Evolutionary conservation across 2,888 invertebrate species (phyloP).

Genomic region (Caenorhabditis sp.): DNA sequence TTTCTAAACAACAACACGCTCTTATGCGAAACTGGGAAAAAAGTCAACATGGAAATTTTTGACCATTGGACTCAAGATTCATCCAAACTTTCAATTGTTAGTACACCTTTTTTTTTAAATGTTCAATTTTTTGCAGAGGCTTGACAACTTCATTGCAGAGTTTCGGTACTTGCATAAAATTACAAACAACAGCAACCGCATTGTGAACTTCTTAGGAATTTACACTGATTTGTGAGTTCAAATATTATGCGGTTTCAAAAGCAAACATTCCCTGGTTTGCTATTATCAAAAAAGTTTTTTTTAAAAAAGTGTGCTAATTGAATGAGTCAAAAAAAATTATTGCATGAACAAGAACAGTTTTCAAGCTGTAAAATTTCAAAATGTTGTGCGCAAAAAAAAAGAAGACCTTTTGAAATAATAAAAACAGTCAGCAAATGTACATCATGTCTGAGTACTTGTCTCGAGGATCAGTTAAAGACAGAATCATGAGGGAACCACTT

Average conservation of each 20-base stretch:
- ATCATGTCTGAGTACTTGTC: constrained; percentile 71
- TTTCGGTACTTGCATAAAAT: constrained; percentile 69
- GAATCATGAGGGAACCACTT: constrained; percentile 62
- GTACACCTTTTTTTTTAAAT: constrained; percentile 4
- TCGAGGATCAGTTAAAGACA: constrained; percentile 71
- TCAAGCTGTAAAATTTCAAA: no score
- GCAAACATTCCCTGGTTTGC: no score
- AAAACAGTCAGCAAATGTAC: constrained; percentile 61
- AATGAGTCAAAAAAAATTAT: no score
- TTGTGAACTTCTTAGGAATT: constrained; percentile 73
- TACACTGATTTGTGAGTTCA: constrained; percentile 63
- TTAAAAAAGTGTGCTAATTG: no score
- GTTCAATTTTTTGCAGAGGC: constrained; percentile 40
- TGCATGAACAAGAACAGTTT: no score
- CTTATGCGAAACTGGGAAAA: constrained; percentile 66
- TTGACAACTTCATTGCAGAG: constrained; percentile 70
- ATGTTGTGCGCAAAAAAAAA: not conserved
- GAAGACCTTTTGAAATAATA: no score
- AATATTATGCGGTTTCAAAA: no score
- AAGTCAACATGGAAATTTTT: constrained; percentile 71
- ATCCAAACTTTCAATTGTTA: constrained; percentile 57
- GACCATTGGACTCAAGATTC: constrained; percentile 72
- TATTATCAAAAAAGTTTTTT: no score
- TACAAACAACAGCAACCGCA: constrained; percentile 62
- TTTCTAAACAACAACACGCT: constrained; percentile 61